Evolutionary conservation across 2,888 invertebrate genomes (phyloP), one percentile per base, ranked within the genome.

Genomic region (Scaptodrosophila latifasciaeformis): DNA sequence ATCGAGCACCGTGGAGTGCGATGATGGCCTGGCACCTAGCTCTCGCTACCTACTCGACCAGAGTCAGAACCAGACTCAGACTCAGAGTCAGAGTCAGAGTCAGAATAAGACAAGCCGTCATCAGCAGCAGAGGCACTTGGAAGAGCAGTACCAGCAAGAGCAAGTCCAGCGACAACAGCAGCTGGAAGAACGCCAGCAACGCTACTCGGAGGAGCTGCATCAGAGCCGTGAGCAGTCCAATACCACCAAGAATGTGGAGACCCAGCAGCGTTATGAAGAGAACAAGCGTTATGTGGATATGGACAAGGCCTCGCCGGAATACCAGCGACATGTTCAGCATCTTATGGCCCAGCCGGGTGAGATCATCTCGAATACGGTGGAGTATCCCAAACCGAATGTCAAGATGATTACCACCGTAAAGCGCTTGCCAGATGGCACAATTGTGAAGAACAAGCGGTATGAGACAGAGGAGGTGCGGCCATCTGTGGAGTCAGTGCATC

Each of bases 361-460:
- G 68, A 85, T 89, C 54, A 88, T 89, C 10, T 89, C 90, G 4
- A 88, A 88, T 51, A 89, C 89, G 54, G 87, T 90, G 48, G 89
- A 90, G 69, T 89, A 91, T 83, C 89, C 90, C 45, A 91, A 92
- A 81, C 89, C 91, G 54, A 90, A 90, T 83, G 90, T 91, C 37
- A 90, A 90, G 86, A 89, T 91, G 61, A 89, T 90, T 5, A 90
- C 90, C 10, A 92, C 92, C 69, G 92, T 91, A 0, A 89, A 90
- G 65, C 89, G 90, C 43, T 84, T 91, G 35, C 90, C 90, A 0
- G 92, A 91, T 74, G 92, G 92, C 12, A 90, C 90, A 1, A 88
- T 88, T 35, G 89, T 92, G 1, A 92, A 91, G n/a, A 91, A 91
- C 57, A 91, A 91, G 15, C 89, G 89, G 37, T 90, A 91, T 30